Base-by-base conservation (phyloP, 1,140 invertebrate species). In the Dermatophagoides farinae region DNA sequence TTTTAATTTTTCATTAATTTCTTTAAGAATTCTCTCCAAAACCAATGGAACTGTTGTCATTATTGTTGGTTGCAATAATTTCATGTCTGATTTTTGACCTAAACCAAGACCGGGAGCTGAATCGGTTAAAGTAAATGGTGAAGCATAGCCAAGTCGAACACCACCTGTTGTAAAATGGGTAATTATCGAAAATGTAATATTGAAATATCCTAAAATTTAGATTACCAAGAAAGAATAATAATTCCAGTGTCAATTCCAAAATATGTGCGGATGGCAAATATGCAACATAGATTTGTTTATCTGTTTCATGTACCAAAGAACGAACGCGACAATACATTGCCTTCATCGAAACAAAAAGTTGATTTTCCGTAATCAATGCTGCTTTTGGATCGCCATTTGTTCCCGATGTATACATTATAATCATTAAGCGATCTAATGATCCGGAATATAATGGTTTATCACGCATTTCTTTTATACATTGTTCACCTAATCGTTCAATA, bases 381-480 rank as follows among this genome's bases (percentile, higher is more conserved):
- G 77, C 77, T 66, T 92, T 91, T 0, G 88, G 88, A 57, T 84
- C 80, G 39, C 90, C 90, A 0, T 89, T 95, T 0, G 87, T 90
- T 0, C 90, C 90, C 63, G 85, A 88, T 0, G 90, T 95, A 74
- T 93, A 95, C 89, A 95, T 93, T 40, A 93, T 86, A 65, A 95
- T 88, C 22, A 88, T 88, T 16, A 80, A 82, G 66, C 92, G 88
- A 11, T 81, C 43, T 39, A 20, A 9, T 25, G 2, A 22, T 20
- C 10, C 14, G 8, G 6, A 38, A 38, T 16, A 1, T 25, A 31
- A 16, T 14, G 37, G 37, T 38, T 22, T 16, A 23, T 14, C n/a
- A 20, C 12, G 12, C 10, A 10, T 44, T 31, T 23, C 8, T 9
- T 39, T 5, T 11, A 38, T 14, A n/a, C 16, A 49, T 37, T 38